Evolutionary conservation across 2,797 vertebrate species (phyloP), one percentile per base, ranked within the genome.

Genomic region (Sebastes itinus): DNA sequence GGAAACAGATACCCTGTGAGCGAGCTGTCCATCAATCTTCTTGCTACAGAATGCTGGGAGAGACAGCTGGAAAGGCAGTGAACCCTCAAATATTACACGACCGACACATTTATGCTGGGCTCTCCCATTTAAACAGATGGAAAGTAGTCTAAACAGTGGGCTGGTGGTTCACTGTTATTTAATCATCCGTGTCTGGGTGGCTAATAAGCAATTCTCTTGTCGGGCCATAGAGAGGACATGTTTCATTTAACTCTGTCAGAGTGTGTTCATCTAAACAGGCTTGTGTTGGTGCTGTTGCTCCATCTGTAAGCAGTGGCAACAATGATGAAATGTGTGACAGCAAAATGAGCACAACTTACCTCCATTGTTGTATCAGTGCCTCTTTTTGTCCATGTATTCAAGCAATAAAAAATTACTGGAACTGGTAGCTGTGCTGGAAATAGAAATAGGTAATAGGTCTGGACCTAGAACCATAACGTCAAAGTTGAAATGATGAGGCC

Each of bases 181-280:
- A 87, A 83, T 89, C 76, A 87, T 75, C 63, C 33, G 20, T 82
- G 69, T 77, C 84, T 75, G 55, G 25, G 56, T 69, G 42, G 69
- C 78, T 87, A 90, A 92, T 90, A 84, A 91, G 73, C 69, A 82
- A 64, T 88, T 73, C 56, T 83, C 72, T 65, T 69, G 77, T 83
- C 74, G 64, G 49, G 74, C 58, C 76, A 85, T 66, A 55, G 77
- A 75, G 54, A 72, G 75, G 83, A 91, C 80, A 78, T 83, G 78
- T 87, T 88, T 82, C 68, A 92, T 82, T 92, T 84, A 75, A 80
- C 64, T 69, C 81, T 87, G 86, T 89, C 88, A 88, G 60, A 82
- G 63, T 76, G 38, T 27, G 62, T 78, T 90, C 72, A 33, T 75
- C 76, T 69, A 72, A 85, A 88, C 83, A 84, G 27, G 67, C 78